Base-by-base conservation (phyloP, 2,113 vertebrate genomes). In the Thamnaconus septentrionalis region DNA sequence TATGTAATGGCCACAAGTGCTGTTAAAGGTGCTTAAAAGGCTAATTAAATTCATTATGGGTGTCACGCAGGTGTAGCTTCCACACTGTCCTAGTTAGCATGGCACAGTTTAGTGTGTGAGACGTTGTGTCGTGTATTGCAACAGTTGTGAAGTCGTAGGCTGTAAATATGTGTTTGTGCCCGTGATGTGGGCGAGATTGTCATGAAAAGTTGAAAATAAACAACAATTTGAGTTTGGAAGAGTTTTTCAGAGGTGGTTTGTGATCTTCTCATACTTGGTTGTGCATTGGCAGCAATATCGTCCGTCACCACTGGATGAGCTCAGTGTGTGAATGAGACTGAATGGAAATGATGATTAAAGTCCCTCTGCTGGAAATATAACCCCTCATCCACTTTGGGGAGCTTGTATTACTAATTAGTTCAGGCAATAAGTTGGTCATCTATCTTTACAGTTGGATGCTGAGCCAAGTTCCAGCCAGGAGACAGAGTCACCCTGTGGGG, bases 261-360 rank as follows among this genome's bases (percentile, higher is more conserved):
- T 6, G n/a, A 10, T 53, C 48, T 45, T 71, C 63, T 47, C 56
- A 40, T 73, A 70, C 72, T 77, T 76, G 73, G 83, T 75, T 69
- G 71, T 66, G 81, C 81, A 77, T 81, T 71, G 78, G 61, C 57
- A 56, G 74, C 71, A 81, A 73, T 65, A 83, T 66, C 74, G 66
- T 72, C 66, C 74, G 66, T 72, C 63, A 86, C 73, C 68, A 81
- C 69, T 84, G 64, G 78, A 81, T 86, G 79, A 76, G 78, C 73
- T 73, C 45, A 53, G 80, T 69, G 56, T 80, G 76, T 78, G 76
- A 84, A 64, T 65, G 48, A 85, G 85, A 81, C 18, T 79, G 66
- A 78, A 82, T 45, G 49, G 56, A 73, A 68, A 71, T 84, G 80
- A 84, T 84, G 80, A 84, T 88, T 83, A 82, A 83, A 84, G 52